These are phyloP conservation scores for Erebia palarica DNA, from an alignment of 2,888 invertebrate genomes.

Conservation along the genomic window DNA sequence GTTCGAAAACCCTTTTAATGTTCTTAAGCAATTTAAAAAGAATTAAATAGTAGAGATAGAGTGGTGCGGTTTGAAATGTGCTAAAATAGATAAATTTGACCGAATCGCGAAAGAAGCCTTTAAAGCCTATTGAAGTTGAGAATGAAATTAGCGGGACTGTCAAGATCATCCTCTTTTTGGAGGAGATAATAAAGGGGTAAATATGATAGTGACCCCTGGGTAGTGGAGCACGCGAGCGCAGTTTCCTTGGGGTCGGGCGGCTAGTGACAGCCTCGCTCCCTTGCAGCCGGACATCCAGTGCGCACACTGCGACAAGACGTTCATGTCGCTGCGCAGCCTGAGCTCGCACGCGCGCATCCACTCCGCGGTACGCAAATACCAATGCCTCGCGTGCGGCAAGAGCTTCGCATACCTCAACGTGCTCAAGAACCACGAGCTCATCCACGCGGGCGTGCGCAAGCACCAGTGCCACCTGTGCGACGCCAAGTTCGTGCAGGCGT, in stretches of 20 bases:
- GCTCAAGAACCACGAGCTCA: constrained; percentile 87
- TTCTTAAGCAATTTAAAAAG: too few species aligned
- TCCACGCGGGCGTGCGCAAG: constrained; percentile 86
- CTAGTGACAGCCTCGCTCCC: background rate
- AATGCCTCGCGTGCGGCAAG: constrained; percentile 84
- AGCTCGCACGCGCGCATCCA: constrained; percentile 84
- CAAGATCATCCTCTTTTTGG: too few species aligned
- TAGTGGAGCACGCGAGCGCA: background rate
- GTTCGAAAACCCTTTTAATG: too few species aligned
- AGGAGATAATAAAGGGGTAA: too few species aligned
- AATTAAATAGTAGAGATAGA: too few species aligned
- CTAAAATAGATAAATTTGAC: too few species aligned
- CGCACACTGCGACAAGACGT: constrained; percentile 70
- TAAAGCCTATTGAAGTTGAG: too few species aligned
- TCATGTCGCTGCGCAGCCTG: constrained; percentile 81
- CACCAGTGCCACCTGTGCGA: constrained; percentile 87
- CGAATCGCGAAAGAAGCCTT: too few species aligned
- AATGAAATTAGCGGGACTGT: too few species aligned
- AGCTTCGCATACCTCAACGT: constrained; percentile 86
- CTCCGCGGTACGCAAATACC: constrained; percentile 82
- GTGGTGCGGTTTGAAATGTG: too few species aligned
- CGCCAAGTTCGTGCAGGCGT: constrained; percentile 75
- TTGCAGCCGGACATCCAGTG: constrained; percentile 78
- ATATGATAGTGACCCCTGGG: too few species aligned
- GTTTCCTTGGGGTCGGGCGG: background rate